Base-by-base conservation (phyloP, 2,113 vertebrate species). In the Protomyctophum bolini region DNA sequence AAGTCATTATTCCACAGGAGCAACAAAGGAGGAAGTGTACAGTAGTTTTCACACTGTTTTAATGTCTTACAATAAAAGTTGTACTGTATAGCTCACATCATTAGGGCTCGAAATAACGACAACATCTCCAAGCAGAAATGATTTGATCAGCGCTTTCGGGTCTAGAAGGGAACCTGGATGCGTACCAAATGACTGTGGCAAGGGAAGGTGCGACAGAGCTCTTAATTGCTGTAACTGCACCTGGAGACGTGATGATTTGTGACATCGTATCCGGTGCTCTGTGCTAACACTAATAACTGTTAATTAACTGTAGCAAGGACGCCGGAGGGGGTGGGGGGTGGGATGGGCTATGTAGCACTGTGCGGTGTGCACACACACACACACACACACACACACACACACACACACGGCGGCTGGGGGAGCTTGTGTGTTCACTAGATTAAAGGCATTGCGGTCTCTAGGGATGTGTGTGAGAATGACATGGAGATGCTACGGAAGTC, bases 231-330 rank as follows among this genome's bases (percentile, higher is more conserved):
- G 91, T 93, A 94, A 95, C 94, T 95, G 95, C 95, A 95, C 94
- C 94, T 93, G 94, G 97, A 97, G 95, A 96, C 94, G 92, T 93
- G 95, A 96, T 98, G 95, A 97, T 97, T 96, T 98, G 96, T 96
- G 96, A 97, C 96, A 97, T 91, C 94, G 95, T 96, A 96, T 95
- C 93, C 93, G 91, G 94, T 93, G 88, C 94, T 93, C 92, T 91
- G 92, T 92, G 92, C 92, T 93, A 95, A 95, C 94, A 92, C 95
- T 97, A 97, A 98, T 97, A 97, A 97, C 95, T 95, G 97, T 96
- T 98, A 98, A 98, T 98, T 97, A 98, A 97, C 94, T 96, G 95
- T 93, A 93, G 95, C 94, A 94, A 93, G 94, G 93, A 96, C 94
- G 94, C 92, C 91, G 91, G 95, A 91, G 93, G 94, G 83, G 69